Evolutionary conservation across 1,140 invertebrate genomes (phyloP), one percentile per base, ranked within the genome.

Genomic region (Drosophila lowei): DNA sequence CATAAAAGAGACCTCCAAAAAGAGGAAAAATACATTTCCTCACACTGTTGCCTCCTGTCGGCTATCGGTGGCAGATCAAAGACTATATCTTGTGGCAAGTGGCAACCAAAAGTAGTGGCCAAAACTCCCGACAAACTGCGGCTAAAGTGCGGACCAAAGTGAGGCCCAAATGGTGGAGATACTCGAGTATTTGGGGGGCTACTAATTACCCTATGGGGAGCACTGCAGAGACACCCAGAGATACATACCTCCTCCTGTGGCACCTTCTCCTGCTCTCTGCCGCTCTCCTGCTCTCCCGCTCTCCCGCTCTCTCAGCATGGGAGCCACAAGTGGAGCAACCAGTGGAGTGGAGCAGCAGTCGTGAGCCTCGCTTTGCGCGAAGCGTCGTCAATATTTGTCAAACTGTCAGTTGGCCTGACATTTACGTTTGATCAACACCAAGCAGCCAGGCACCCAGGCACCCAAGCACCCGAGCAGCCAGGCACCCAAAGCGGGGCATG

Each of bases 311-410:
- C 43, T 34, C 48, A 18, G 21, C 59, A 18, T 50, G 64, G 30
- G 47, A 41, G 65, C 65, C 16, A 38, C 59, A 47, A 49, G 28
- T 52, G 41, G 75, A 56, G 47, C 47, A 58, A n/a, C 67, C 59
- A 18, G 18, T 18, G 18, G 18, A 18, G 3, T 34, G 30, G 9
- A 34, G 30, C 9, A 34, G 9, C 30, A 34, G 75, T 84, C 79
- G 79, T 84, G 79, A 83, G 79, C 63, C 59, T 44, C 79, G 71
- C 65, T 79, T 88, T 73, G 81, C 61, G 77, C 83, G 78, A 78
- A 72, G 81, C 83, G 81, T 86, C 81, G 83, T 88, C 83, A 88
- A 88, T 88, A 88, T 88, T 88, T 88, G 83, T 88, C 83, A 88
- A 88, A 76, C 75, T 89, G 83, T 88, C 83, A 88, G 80, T 89